Conservation (phyloP, 2,113 vertebrate genomes). For the Albula goreensis region DNA sequence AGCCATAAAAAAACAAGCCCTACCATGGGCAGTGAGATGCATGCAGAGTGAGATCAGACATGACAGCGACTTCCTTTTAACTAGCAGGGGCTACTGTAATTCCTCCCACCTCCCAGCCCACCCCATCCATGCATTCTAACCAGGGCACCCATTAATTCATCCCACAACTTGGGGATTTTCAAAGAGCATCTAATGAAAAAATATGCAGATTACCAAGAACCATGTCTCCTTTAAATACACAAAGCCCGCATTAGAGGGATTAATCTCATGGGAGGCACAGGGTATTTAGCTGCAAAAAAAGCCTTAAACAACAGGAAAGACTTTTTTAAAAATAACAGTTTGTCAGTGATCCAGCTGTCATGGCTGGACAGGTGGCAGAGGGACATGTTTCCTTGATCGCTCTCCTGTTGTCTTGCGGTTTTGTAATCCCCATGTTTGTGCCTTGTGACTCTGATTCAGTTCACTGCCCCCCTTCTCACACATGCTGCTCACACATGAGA, state of each 20-base stretch:
- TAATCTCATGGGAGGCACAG: not conserved
- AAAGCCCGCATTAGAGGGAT: not conserved
- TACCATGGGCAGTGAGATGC: not conserved
- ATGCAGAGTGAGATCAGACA: not conserved
- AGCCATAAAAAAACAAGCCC: not conserved
- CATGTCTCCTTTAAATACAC: conserved; percentile 16
- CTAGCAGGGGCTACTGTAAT: not conserved
- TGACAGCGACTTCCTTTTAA: not conserved
- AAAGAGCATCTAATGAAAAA: conserved; percentile 15
- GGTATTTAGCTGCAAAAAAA: conserved; percentile 3
- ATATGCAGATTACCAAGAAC: not conserved
- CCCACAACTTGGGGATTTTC: conserved; percentile 15
- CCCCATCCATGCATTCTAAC: too few relatives aligned
- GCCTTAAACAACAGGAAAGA: conserved; percentile 10
- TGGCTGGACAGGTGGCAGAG: not conserved
- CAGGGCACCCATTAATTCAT: not conserved
- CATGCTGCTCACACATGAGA: too few relatives aligned
- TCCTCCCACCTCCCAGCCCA: not conserved
- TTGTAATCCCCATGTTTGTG: not conserved
- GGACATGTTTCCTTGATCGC: not conserved
- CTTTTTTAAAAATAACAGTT: not conserved
- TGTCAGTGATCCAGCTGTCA: not conserved
- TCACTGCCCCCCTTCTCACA: not conserved
- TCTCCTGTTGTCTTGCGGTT: not conserved
- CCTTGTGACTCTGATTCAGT: not conserved